Evolutionary conservation across 2,797 vertebrate species (phyloP).

Genomic region (Graptemys geographica): DNA sequence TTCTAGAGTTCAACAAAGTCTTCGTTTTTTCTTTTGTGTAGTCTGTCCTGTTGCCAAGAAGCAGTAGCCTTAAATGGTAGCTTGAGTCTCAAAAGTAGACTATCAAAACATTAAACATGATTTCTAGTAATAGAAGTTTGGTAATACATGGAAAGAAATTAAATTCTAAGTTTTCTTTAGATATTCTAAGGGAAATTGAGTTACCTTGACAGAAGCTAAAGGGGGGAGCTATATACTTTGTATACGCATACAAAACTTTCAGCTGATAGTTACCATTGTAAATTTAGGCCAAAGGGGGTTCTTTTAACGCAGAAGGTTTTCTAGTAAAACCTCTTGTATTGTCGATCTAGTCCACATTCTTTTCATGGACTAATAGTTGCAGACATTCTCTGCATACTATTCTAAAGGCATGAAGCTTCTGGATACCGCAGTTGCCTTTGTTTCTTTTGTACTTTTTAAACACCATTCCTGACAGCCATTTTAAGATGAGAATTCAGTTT

Average conservation of each 20-base stretch:
- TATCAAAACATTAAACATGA: accelerated
- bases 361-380: constrained; percentile 17
- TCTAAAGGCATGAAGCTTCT: not conserved
- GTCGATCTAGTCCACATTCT: not conserved
- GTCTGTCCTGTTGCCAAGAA: not conserved
- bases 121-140: accelerated
- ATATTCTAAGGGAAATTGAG: accelerated
- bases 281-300: constrained; percentile 34
- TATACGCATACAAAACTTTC: constrained; percentile 56
- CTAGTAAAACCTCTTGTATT: constrained; percentile 9
- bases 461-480: accelerated
- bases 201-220: not conserved
- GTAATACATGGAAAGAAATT: accelerated
- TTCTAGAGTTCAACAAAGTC: accelerated
- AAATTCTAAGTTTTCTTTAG: not conserved
- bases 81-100: accelerated
- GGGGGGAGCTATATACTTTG: not conserved
- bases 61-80: not conserved
- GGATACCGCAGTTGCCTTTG: not conserved
- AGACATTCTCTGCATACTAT: not conserved
- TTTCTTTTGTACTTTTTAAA: not conserved
- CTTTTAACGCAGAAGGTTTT: constrained; percentile 19
- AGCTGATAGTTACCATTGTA: constrained; percentile 40
- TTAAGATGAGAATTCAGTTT: not conserved
- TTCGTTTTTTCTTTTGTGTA: not conserved